phyloP scores from a whole-genome alignment of 2,113 vertebrate genomes.

The Elephantulus edwardii region DNA sequence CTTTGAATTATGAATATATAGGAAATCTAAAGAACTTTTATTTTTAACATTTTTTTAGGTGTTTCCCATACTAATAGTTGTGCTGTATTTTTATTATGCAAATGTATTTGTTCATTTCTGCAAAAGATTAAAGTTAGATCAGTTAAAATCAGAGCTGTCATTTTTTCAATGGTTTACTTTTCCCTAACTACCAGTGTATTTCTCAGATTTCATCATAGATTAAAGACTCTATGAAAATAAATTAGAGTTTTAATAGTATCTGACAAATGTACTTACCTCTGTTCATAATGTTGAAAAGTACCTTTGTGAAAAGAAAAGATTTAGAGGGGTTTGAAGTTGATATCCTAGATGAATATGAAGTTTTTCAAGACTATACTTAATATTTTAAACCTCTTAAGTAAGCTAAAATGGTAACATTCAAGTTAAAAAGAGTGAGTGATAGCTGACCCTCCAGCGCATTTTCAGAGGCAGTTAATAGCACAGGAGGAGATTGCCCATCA shows the following conservation, averaged over 20 bases:
- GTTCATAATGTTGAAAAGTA: not conserved
- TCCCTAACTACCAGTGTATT: not conserved
- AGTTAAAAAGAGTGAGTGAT: not conserved
- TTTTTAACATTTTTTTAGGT: conserved; percentile 2
- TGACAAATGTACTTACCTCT: not conserved
- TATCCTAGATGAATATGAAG: not conserved
- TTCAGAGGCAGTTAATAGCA: no score
- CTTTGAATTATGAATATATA: conserved; percentile 1
- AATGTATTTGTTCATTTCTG: conserved; percentile 6
- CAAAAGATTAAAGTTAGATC: conserved; percentile 12
- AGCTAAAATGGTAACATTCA: not conserved
- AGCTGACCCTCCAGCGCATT: no score
- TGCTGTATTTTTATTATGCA: not conserved
- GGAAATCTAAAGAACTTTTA: not conserved
- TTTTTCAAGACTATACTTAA: not conserved
- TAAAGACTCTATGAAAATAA: not conserved
- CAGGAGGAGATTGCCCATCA: no score
- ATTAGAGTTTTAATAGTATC: conserved; percentile 28
- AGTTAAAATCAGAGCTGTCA: not conserved
- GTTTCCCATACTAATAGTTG: not conserved
- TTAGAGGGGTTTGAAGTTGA: conserved; percentile 2
- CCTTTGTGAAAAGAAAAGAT: conserved; percentile 9
- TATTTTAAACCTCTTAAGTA: not conserved
- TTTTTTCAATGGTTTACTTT: conserved; percentile 20
- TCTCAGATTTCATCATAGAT: not conserved